Evolutionary conservation across 2,113 vertebrate species (phyloP), one percentile per base, ranked within the genome.

Genomic region (Anguilla rostrata): DNA sequence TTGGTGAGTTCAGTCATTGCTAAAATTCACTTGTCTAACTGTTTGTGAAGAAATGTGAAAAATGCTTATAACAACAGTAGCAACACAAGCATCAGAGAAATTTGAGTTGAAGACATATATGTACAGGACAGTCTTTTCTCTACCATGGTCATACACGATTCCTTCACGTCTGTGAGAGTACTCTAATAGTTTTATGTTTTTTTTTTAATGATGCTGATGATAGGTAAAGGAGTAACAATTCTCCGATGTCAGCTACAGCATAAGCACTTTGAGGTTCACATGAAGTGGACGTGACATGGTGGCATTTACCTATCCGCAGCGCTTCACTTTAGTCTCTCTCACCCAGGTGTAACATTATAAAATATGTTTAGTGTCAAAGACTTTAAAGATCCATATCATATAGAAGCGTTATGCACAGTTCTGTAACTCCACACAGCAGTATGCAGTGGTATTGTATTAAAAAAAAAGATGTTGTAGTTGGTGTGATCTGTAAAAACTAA

Each of bases 401-500:
- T 60, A 60, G 14, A 60, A 20, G 18, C 11, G 56, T 15, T 15
- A 9, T 15, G 56, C 56, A 60, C 56, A 60, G 20, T 26, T 66
- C 60, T 66, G 60, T 75, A 34, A 34, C 2, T 29, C 26, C 26
- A 34, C 29, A 12, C 2, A 8, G n/a, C 3, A 75, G 71, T 75
- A 9, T n/a, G n/a, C 2, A 12, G 71, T 34, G 26, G n/a, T 29
- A 49, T 39, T 26, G 56, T 20, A 86, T 46, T 46, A 0, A 34
- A 34, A 34, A 53, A 86, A 12, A n/a, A 12, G 78, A 79, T 15
- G 18, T 39, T 66, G 84, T 79, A 26, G 39, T 57, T 22, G 22
- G 56, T 86, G 39, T 15, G 34, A 82, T 81, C 49, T 86, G 85
- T 66, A 60, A 79, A 85, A 85, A 43, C 34, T 34, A 34, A 46